phyloP scores from a whole-genome alignment of 2,888 invertebrate species.

The Lasioglossum malachurum region DNA sequence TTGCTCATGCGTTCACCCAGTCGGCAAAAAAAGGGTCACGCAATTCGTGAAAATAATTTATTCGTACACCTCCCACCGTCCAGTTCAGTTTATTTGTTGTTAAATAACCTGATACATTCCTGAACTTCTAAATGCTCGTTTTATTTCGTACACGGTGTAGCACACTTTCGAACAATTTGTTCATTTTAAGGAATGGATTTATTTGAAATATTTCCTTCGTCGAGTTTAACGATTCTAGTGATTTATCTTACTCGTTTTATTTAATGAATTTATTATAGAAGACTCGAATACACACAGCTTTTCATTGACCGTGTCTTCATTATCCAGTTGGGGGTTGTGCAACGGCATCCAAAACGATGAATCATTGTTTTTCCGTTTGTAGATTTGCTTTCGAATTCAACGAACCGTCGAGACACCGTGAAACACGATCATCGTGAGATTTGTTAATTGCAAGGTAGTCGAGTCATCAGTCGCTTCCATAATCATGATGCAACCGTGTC shows the following conservation, averaged over 20 bases:
- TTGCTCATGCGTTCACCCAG: not conserved
- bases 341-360: not conserved
- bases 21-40: not conserved
- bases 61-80: not conserved
- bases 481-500: not conserved
- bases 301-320: not conserved
- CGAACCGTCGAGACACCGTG: not conserved
- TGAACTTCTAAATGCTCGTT: not conserved
- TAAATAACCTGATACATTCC: not conserved
- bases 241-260: not conserved
- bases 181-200: no score
- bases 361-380: conserved; percentile 30
- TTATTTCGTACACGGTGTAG: not conserved
- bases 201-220: no score
- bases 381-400: not conserved
- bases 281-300: not conserved
- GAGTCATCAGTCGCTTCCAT: conserved; percentile 15
- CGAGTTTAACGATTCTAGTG: no score
- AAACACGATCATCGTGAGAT: conserved; percentile 17
- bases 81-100: not conserved
- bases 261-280: not conserved
- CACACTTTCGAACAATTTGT: not conserved
- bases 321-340: not conserved
- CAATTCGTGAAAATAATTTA: not conserved
- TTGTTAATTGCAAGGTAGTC: conserved; percentile 34